These are phyloP conservation scores for Polymixis flavicincta DNA, from an alignment of 2,888 invertebrate species.

Conservation along the genomic window DNA sequence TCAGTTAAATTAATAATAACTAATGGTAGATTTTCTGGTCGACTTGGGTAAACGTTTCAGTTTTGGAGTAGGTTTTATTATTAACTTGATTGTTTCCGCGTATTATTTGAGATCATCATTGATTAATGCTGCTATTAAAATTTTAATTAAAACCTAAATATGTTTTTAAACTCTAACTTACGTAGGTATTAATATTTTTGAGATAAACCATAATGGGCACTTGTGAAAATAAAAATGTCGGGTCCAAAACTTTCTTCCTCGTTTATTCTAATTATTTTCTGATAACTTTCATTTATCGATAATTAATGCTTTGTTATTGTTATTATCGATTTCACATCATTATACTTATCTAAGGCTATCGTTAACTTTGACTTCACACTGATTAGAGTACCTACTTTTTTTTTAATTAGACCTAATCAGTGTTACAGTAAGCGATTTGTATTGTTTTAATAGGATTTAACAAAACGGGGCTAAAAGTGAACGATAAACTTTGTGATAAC, in stretches of 20 bases:
- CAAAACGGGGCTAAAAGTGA: conserved; percentile 52
- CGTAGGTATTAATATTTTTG: not conserved
- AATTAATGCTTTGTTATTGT: conserved; percentile 55
- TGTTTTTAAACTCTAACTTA: not conserved
- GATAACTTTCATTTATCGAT: conserved; percentile 56
- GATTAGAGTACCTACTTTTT: conserved; percentile 61
- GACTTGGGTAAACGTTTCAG: conserved; percentile 8
- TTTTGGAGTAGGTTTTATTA: conserved; percentile 3
- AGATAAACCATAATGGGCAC: conserved; percentile 9
- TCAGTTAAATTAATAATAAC: not conserved
- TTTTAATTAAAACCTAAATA: conserved; percentile 2
- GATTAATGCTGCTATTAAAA: not conserved
- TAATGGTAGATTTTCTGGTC: not conserved
- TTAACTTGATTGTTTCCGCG: not conserved
- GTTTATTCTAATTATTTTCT: conserved; percentile 34
- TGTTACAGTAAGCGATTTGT: conserved; percentile 57
- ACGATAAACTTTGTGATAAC: conserved; percentile 52
- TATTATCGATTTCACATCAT: conserved; percentile 65
- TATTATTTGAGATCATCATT: not conserved
- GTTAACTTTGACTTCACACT: conserved; percentile 77
- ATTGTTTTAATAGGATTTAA: conserved; percentile 61
- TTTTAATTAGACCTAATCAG: conserved; percentile 66
- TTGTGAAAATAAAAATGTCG: conserved; percentile 3
- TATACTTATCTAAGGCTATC: conserved; percentile 78
- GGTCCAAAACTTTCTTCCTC: conserved; percentile 39